Evolutionary conservation across 2,113 vertebrate species (phyloP).

Genomic region (Siniperca knerii): DNA sequence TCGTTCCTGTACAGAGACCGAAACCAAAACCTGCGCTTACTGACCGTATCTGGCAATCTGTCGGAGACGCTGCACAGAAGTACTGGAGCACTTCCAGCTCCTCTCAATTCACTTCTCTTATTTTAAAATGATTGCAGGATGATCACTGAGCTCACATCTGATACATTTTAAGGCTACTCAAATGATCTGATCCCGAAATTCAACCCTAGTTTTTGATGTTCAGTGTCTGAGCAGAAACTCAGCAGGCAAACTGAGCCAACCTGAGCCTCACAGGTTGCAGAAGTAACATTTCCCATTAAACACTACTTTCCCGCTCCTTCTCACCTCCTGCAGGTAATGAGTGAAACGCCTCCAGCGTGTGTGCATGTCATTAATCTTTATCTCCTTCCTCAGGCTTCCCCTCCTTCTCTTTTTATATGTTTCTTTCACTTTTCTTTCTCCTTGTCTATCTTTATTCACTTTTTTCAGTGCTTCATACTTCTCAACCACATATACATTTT

Average conservation of each 20-base stretch:
- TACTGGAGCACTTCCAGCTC: too few species aligned
- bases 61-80: not conserved
- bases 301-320: not conserved
- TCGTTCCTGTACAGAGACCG: not conserved
- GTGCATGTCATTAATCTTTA: conserved; percentile 1
- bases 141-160: not conserved
- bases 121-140: too few species aligned
- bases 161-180: not conserved
- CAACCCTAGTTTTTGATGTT: not conserved
- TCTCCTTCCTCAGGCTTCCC: not conserved
- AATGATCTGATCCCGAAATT: not conserved
- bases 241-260: not conserved
- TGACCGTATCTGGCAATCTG: not conserved
- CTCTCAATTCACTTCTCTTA: too few species aligned
- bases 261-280: not conserved
- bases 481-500: not conserved
- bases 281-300: not conserved
- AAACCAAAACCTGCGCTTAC: not conserved
- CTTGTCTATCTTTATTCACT: not conserved
- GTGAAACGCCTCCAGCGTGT: not conserved
- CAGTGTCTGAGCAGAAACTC: not conserved
- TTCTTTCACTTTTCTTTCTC: not conserved
- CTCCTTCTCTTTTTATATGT: not conserved
- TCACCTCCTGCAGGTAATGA: conserved; percentile 22
- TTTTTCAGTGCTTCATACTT: not conserved